Conservation (phyloP, 1,140 invertebrate species). For the Battus philenor region DNA sequence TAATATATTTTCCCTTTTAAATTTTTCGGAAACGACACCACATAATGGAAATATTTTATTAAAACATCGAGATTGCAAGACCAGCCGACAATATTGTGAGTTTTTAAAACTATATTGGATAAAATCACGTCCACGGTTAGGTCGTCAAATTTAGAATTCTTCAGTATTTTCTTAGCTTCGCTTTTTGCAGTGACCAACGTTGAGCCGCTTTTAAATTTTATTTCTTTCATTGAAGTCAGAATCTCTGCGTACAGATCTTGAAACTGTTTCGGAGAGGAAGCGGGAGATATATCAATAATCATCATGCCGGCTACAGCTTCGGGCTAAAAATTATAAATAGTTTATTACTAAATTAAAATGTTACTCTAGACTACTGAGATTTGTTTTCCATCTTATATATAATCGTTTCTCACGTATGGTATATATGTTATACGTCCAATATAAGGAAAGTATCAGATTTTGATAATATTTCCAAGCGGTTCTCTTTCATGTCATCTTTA, state of each 20-base stretch:
- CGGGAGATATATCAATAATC: constrained; percentile 85
- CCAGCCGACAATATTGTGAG: constrained; percentile 43
- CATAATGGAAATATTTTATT: constrained; percentile 39
- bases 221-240: constrained; percentile 76
- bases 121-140: constrained; percentile 31
- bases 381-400: too few species aligned
- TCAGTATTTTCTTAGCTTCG: constrained; percentile 33
- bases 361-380: too few species aligned
- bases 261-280: constrained; percentile 74
- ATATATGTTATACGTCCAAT: too few species aligned
- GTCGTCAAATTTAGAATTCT: constrained; percentile 31
- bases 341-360: too few species aligned
- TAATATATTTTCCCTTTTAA: constrained; percentile 32
- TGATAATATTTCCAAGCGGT: too few species aligned
- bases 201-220: constrained; percentile 36
- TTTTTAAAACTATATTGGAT: constrained; percentile 39
- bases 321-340: too few species aligned
- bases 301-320: constrained; percentile 82
- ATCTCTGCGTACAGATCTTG: constrained; percentile 69
- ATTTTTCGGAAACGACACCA: constrained; percentile 34
- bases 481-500: too few species aligned
- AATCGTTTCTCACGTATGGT: too few species aligned
- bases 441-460: too few species aligned
- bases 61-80: constrained; percentile 44
- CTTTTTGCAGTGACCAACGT: constrained; percentile 29